Conservation (phyloP, 2,888 invertebrate genomes). For the Onthophagus sagittarius region DNA sequence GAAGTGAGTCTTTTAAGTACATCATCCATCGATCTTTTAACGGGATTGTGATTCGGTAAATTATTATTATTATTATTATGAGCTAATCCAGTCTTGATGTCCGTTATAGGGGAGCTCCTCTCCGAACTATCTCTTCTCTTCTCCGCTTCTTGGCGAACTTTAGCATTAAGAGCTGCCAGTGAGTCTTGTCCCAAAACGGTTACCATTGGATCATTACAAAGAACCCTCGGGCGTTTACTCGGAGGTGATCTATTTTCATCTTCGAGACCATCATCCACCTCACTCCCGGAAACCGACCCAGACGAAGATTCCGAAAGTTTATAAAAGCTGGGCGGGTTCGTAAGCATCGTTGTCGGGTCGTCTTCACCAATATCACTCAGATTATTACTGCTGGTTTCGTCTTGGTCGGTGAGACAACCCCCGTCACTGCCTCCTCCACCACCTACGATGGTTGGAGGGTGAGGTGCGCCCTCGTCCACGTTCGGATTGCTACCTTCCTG, state of each 20-base stretch:
- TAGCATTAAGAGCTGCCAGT: constrained; percentile 51
- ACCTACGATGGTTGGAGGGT: constrained; percentile 40
- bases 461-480: constrained; percentile 52
- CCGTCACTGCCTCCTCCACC: constrained; percentile 54
- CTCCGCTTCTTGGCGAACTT: constrained; percentile 47
- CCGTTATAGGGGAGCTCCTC: constrained; percentile 69
- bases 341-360: constrained; percentile 48
- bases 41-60: constrained; percentile 58
- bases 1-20: constrained; percentile 80
- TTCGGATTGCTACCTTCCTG: constrained; percentile 60
- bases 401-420: constrained; percentile 54
- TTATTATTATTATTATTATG: constrained; percentile 63
- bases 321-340: constrained; percentile 41
- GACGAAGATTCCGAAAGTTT: constrained; percentile 47
- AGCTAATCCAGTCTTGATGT: constrained; percentile 59
- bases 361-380: constrained; percentile 60
- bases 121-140: constrained; percentile 58
- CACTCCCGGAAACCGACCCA: constrained; percentile 48
- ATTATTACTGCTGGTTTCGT: constrained; percentile 57
- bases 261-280: constrained; percentile 47
- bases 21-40: constrained; percentile 86
- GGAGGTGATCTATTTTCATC: constrained; percentile 47
- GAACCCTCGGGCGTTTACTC: constrained; percentile 46
- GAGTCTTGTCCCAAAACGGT: constrained; percentile 39
- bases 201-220: constrained; percentile 37